These are phyloP conservation scores for Xestobium rufovillosum DNA, from an alignment of 2,888 invertebrate genomes.

Conservation along the genomic window DNA sequence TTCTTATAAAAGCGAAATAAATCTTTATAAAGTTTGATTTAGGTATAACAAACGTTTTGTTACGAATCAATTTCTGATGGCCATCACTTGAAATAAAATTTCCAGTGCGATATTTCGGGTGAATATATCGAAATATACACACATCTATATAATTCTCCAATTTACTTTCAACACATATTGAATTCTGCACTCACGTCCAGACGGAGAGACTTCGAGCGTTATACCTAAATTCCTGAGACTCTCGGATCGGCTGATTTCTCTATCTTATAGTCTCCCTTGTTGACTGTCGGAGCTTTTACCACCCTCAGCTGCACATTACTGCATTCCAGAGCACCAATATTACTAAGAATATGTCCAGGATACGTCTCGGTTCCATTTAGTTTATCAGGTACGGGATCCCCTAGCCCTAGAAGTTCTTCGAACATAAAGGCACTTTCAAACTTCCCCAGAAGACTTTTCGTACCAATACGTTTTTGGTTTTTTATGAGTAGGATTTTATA, in stretches of 20 bases:
- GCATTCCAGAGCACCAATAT: conserved; percentile 43
- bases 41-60: too few relatives aligned
- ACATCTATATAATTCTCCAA: too few relatives aligned
- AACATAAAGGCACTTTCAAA: not conserved
- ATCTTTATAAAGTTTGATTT: too few relatives aligned
- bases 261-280: conserved; percentile 6
- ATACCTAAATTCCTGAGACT: conserved; percentile 6
- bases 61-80: too few relatives aligned
- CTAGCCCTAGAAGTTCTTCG: not conserved
- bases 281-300: conserved; percentile 12
- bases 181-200: not conserved
- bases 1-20: too few relatives aligned
- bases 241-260: conserved; percentile 7
- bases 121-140: too few relatives aligned
- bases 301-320: conserved; percentile 38
- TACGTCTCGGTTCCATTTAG: not conserved
- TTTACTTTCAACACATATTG: conserved; percentile 1
- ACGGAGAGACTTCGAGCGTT: not conserved
- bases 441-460: too few relatives aligned
- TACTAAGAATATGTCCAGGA: conserved; percentile 30
- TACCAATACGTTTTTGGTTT: too few relatives aligned
- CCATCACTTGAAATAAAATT: too few relatives aligned
- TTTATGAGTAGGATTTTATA: too few relatives aligned
- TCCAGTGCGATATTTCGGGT: too few relatives aligned
- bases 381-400: conserved; percentile 3